Conservation (phyloP, 2,797 vertebrate genomes). For the Semotilus atromaculatus region DNA sequence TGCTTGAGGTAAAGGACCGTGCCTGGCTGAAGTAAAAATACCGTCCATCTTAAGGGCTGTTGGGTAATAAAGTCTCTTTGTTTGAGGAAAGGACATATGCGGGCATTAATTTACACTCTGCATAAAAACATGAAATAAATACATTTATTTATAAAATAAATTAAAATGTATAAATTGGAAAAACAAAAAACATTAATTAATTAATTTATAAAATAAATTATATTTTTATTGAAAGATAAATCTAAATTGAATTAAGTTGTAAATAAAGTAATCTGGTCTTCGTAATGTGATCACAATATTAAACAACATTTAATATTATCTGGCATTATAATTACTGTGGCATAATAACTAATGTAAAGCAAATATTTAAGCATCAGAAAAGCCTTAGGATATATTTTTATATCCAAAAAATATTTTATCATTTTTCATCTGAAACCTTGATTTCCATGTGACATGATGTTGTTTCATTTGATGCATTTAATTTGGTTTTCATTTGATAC, state of each 20-base stretch:
- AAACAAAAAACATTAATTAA: no score
- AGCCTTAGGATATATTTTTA: neutral
- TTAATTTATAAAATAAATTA: no score
- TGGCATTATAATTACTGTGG: neutral
- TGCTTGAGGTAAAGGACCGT: neutral
- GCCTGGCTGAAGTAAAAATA: neutral
- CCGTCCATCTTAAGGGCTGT: neutral
- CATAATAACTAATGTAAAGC: neutral
- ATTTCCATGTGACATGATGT: neutral
- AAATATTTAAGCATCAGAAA: no score
- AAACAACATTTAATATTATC: no score
- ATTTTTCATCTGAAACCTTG: neutral
- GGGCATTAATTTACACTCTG: neutral
- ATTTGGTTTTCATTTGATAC: neutral
- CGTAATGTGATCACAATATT: no score
- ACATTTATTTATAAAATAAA: neutral
- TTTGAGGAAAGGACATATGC: neutral
- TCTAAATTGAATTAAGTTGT: no score
- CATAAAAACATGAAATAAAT: neutral
- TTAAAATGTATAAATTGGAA: neutral
- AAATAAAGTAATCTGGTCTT: no score
- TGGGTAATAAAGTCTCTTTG: neutral
- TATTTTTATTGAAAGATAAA: no score
- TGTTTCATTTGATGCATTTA: neutral
- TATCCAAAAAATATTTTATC: neutral